Conservation (phyloP, 2,113 vertebrate species). For the Sitta europaea region DNA sequence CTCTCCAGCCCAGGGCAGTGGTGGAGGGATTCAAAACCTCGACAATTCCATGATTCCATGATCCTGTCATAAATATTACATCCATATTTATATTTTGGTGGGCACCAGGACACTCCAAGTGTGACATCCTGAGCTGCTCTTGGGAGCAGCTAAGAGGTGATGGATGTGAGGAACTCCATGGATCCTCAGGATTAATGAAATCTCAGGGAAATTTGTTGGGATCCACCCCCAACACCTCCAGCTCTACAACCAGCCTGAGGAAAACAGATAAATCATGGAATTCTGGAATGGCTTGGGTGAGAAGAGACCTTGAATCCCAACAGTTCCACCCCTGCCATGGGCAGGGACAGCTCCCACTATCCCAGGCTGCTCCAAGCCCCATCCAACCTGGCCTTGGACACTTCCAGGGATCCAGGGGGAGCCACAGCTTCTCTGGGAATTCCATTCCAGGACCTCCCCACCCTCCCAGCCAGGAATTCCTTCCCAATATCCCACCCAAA, state of each 20-base stretch:
- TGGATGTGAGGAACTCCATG: not conserved
- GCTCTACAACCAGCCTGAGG: not conserved
- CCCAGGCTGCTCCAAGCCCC: accelerated
- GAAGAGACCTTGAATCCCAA: not conserved
- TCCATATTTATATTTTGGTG: accelerated
- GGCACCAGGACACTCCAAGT: accelerated
- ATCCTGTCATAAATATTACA: accelerated
- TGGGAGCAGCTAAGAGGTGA: not conserved
- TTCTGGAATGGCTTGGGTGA: not conserved
- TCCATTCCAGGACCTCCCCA: accelerated
- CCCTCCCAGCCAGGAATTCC: accelerated
- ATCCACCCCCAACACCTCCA: accelerated
- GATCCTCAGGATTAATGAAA: not conserved
- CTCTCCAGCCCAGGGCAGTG: not conserved
- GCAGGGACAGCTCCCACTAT: accelerated
- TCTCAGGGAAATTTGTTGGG: not conserved
- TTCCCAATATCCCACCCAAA: not conserved
- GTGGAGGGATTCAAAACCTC: not conserved
- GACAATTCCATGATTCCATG: not conserved
- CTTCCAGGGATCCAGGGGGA: not conserved
- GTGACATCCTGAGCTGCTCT: not conserved
- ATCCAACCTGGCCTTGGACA: accelerated
- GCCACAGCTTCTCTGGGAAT: not conserved
- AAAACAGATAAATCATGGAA: not conserved
- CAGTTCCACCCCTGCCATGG: not conserved